Percentiles rank a stretch among this genome's conserved stretches.
These are phyloP conservation scores for Pantherophis guttatus DNA, from an alignment of 2,113 vertebrate species.

Conservation along the genomic window DNA sequence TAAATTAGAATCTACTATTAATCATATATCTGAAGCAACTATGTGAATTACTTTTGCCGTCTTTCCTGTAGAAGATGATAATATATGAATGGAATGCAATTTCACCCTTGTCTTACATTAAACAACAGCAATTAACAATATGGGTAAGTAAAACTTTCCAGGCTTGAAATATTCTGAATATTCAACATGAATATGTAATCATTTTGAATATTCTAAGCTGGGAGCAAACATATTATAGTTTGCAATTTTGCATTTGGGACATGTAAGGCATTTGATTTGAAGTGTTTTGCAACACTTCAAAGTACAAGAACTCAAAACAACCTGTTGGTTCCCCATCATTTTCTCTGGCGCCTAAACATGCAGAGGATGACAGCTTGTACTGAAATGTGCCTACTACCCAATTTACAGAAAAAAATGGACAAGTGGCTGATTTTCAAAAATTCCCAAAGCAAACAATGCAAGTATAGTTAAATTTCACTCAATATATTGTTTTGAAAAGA, in stretches of 20 bases:
- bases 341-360: background rate
- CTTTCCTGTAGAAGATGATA: background rate
- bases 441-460: background rate
- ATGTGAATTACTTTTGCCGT: background rate
- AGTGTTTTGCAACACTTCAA: background rate
- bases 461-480: background rate
- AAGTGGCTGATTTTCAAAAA: background rate
- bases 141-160: background rate
- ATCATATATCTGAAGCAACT: background rate
- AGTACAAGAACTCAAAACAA: background rate
- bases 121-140: background rate
- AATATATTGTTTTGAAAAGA: background rate
- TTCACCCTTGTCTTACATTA: background rate
- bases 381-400: background rate
- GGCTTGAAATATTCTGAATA: background rate
- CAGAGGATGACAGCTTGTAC: background rate
- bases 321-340: background rate
- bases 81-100: background rate
- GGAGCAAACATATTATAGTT: background rate
- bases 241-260: background rate
- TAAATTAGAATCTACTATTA: background rate
- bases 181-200: background rate
- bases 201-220: background rate
- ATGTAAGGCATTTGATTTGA: background rate
- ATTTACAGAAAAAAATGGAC: background rate